phyloP scores from a whole-genome alignment of 2,888 invertebrate genomes.

The Meiosimyza platycephala region DNA sequence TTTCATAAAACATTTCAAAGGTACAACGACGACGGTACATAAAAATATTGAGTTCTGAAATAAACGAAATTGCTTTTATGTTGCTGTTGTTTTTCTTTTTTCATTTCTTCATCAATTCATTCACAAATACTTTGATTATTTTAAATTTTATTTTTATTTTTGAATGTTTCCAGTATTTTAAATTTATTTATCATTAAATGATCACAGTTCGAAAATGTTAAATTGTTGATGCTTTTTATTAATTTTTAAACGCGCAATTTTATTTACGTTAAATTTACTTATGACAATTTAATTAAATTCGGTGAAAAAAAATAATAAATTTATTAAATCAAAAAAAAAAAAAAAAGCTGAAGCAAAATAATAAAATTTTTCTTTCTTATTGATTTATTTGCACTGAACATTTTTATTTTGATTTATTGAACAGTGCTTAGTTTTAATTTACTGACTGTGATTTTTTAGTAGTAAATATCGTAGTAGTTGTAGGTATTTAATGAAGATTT shows the following conservation, averaged over 20 bases:
- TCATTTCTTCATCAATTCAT: constrained; percentile 1
- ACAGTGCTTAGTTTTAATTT: too few species aligned
- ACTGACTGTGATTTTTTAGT: too few species aligned
- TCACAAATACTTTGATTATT: constrained; percentile 50
- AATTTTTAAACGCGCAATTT: neutral
- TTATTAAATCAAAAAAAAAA: too few species aligned
- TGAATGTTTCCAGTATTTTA: constrained; percentile 28
- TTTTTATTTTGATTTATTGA: too few species aligned
- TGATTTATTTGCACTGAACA: neutral
- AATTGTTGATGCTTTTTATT: neutral
- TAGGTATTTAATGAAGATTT: constrained; percentile 10
- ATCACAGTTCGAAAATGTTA: constrained; percentile 15
- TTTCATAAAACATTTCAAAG: constrained; percentile 4
- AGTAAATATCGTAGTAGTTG: too few species aligned
- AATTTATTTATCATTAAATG: constrained; percentile 10
- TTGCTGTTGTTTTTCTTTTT: constrained; percentile 37
- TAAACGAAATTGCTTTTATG: constrained; percentile 50
- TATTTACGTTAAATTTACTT: neutral
- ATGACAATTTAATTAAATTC: neutral
- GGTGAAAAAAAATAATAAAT: neutral
- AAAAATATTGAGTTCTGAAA: neutral
- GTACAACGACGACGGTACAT: constrained; percentile 16
- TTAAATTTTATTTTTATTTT: constrained; percentile 33
- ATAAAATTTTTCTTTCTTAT: neutral
- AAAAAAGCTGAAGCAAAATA: constrained; percentile 1